A percentile compares a stretch with the other conserved stretches of the same genome.
These are phyloP conservation scores for Apomyelois bistriatella DNA, from an alignment of 2,888 invertebrate genomes.

Conservation along the genomic window DNA sequence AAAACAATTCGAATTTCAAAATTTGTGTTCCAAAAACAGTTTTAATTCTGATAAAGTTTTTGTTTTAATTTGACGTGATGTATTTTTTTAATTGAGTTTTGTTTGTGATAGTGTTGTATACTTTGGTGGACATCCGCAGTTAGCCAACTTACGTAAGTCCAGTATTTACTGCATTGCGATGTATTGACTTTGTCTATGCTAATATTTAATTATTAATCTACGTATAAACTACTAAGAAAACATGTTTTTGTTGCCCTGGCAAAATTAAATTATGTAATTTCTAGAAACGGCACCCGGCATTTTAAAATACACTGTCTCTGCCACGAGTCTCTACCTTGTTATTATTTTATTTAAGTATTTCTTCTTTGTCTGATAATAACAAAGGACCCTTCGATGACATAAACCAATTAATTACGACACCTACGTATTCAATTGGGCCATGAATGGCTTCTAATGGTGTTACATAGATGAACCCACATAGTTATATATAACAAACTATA, in stretches of 20 bases:
- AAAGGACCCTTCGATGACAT: background rate
- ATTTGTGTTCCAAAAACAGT: conserved; percentile 34
- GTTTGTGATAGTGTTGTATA: conserved; percentile 42
- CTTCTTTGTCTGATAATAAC: background rate
- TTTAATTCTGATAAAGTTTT: conserved; percentile 32
- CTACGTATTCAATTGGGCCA: background rate
- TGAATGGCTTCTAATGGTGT: conserved; percentile 4
- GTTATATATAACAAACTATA: no score
- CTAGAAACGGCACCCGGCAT: background rate
- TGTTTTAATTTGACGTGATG: conserved; percentile 30
- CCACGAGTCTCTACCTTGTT: background rate
- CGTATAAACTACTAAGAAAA: background rate
- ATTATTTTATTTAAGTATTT: background rate
- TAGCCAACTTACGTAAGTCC: conserved; percentile 71
- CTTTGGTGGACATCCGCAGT: conserved; percentile 43
- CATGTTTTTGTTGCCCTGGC: background rate
- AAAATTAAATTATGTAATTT: background rate
- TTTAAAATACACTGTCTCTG: background rate
- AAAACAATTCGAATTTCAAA: conserved; percentile 45
- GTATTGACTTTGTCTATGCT: conserved; percentile 21
- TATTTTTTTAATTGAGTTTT: conserved; percentile 37
- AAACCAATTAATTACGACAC: conserved; percentile 1
- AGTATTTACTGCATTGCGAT: conserved; percentile 73
- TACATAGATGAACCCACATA: no score
- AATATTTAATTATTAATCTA: conserved; percentile 3